Evolutionary conservation across 2,888 invertebrate species (phyloP).

Genomic region (Spodoptera littoralis): DNA sequence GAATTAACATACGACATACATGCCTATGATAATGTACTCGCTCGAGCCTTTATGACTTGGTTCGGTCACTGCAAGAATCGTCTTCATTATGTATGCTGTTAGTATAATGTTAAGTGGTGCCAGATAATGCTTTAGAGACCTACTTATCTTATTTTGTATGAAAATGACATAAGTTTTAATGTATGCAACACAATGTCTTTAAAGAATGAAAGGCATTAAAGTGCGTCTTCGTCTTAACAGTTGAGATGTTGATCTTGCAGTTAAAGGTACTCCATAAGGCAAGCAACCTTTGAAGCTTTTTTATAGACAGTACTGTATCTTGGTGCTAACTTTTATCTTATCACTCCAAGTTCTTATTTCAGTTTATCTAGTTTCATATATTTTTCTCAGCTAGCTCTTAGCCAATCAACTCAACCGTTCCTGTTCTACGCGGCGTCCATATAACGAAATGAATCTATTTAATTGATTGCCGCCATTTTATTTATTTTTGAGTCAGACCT

Average conservation of each 20-base stretch:
- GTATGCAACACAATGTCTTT: not conserved
- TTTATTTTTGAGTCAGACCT: slow-evolving; percentile 31
- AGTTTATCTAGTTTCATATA: not conserved
- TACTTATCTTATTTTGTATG: slow-evolving; percentile 10
- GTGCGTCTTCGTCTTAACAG: too few species aligned
- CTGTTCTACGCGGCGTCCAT: slow-evolving; percentile 4
- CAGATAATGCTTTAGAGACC: slow-evolving; percentile 5
- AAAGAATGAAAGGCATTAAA: too few species aligned
- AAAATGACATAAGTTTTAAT: slow-evolving; percentile 3
- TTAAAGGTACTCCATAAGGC: too few species aligned
- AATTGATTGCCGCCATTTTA: slow-evolving; percentile 38
- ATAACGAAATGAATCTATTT: slow-evolving; percentile 23
- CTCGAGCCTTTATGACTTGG: slow-evolving; percentile 27
- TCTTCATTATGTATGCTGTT: slow-evolving; percentile 37
- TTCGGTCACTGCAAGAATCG: slow-evolving; percentile 24
- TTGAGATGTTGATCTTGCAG: too few species aligned
- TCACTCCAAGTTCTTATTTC: slow-evolving; percentile 1
- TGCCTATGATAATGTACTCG: slow-evolving; percentile 51
- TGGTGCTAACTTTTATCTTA: not conserved
- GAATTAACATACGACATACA: slow-evolving; percentile 56
- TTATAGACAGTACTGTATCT: slow-evolving; percentile 1
- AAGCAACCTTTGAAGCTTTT: not conserved
- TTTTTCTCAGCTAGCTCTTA: not conserved
- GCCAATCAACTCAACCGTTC: slow-evolving; percentile 11
- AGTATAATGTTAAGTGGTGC: slow-evolving; percentile 21